phyloP scores from a whole-genome alignment of 2,888 invertebrate genomes.

The Polymixis lichenea region DNA sequence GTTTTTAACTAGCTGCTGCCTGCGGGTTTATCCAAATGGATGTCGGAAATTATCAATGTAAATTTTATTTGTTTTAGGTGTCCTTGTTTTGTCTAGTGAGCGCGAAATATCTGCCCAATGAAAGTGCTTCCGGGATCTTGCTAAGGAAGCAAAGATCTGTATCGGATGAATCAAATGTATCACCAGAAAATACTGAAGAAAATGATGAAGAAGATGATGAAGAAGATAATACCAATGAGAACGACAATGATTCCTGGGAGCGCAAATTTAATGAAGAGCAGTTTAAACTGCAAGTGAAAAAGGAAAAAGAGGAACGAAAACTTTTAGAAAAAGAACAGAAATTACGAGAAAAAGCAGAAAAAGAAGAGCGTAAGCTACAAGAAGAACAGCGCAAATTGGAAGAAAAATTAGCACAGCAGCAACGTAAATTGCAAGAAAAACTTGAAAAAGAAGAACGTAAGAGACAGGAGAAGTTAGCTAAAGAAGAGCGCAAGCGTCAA shows the following conservation, averaged over 20 bases:
- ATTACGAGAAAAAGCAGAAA: constrained; percentile 63
- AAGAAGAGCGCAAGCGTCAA: constrained; percentile 71
- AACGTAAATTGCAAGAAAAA: constrained; percentile 75
- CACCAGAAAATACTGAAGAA: constrained; percentile 73
- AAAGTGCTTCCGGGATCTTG: constrained; percentile 73
- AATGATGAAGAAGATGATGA: constrained; percentile 68
- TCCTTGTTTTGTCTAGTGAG: constrained; percentile 82
- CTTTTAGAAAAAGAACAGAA: constrained; percentile 68
- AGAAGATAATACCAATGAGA: constrained; percentile 67
- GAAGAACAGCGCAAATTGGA: constrained; percentile 74
- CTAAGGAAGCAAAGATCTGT: constrained; percentile 74
- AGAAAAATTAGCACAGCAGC: constrained; percentile 71
- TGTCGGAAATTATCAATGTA: too few species aligned
- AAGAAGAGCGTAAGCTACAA: constrained; percentile 70
- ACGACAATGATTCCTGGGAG: constrained; percentile 62
- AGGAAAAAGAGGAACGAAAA: constrained; percentile 68
- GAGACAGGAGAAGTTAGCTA: constrained; percentile 63
- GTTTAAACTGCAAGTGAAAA: constrained; percentile 71
- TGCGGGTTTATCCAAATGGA: too few species aligned
- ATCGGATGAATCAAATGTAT: constrained; percentile 75
- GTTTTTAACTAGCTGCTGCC: too few species aligned
- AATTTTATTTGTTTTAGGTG: constrained; percentile 76
- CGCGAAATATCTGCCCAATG: constrained; percentile 86
- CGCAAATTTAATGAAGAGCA: constrained; percentile 67
- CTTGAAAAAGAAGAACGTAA: constrained; percentile 73